These are phyloP conservation scores for Amphimallon solstitiale DNA, from an alignment of 2,888 invertebrate species.

Conservation along the genomic window DNA sequence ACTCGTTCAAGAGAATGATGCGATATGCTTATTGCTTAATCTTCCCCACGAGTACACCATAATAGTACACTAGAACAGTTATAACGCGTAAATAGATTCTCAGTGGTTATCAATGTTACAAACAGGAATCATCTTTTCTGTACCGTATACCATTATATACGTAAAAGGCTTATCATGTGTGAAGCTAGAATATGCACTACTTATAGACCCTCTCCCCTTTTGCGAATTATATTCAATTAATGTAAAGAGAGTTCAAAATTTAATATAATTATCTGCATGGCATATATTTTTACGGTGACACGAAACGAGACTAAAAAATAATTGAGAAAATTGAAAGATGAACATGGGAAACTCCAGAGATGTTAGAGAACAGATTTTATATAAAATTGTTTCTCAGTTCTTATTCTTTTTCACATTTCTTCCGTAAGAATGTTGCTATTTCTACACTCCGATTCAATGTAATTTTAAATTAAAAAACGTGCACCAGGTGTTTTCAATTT, in stretches of 20 bases:
- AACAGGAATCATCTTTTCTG: slow-evolving; percentile 12
- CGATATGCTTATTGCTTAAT: slow-evolving; percentile 16
- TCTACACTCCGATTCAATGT: background rate
- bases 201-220: slow-evolving; percentile 13
- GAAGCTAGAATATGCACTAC: background rate
- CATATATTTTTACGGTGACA: background rate
- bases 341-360: background rate
- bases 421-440: too few relatives aligned
- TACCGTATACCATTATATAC: background rate
- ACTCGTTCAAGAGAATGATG: slow-evolving; percentile 17
- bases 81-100: slow-evolving; percentile 1
- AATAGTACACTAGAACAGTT: background rate
- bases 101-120: slow-evolving; percentile 1
- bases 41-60: slow-evolving; percentile 2
- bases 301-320: background rate
- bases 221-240: slow-evolving; percentile 28
- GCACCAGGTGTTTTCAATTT: slow-evolving; percentile 33
- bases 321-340: background rate
- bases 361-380: background rate
- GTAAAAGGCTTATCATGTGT: slow-evolving; percentile 10
- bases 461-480: slow-evolving; percentile 17
- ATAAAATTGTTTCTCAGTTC: background rate
- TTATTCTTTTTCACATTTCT: too few relatives aligned
- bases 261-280: background rate
- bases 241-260: background rate